Percentiles rank a stretch among this genome's conserved stretches.
Evolutionary conservation across 2,797 vertebrate species (phyloP).

Genomic region (Carcharodon carcharias): DNA sequence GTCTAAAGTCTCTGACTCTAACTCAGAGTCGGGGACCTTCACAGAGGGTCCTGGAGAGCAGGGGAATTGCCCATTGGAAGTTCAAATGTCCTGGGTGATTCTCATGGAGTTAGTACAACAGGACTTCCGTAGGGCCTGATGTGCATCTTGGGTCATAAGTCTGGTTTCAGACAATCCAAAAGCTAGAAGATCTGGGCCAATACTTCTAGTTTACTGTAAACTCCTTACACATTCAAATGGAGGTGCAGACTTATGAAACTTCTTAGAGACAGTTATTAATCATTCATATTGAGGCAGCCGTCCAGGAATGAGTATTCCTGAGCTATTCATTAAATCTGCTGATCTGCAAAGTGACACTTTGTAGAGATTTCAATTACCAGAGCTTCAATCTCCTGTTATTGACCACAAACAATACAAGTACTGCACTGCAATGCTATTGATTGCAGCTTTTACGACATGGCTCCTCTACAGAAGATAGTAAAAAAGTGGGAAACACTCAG

Average conservation of each 20-base stretch:
- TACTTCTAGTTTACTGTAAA: not conserved
- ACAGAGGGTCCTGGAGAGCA: no score
- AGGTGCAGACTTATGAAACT: not conserved
- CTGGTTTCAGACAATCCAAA: no score
- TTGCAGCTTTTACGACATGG: not conserved
- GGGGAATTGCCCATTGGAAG: no score
- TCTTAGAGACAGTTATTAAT: not conserved
- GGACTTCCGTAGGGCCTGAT: no score
- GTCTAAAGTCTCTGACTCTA: no score
- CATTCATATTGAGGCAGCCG: not conserved
- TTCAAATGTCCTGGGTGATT: no score
- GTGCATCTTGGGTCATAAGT: no score
- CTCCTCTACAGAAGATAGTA: not conserved
- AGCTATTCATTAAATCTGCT: conserved; percentile 22
- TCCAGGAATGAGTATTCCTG: not conserved
- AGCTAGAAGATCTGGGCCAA: no score
- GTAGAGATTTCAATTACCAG: conserved; percentile 25
- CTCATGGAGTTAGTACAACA: no score
- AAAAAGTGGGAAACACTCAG: not conserved
- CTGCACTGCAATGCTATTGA: conserved; percentile 15
- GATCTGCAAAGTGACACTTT: conserved; percentile 11
- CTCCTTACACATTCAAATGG: not conserved
- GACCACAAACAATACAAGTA: not conserved
- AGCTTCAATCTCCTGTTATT: not conserved
- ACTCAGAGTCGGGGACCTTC: no score